Evolutionary conservation across 2,113 vertebrate genomes (phyloP).

Genomic region (Brachyhypopomus gauderio): DNA sequence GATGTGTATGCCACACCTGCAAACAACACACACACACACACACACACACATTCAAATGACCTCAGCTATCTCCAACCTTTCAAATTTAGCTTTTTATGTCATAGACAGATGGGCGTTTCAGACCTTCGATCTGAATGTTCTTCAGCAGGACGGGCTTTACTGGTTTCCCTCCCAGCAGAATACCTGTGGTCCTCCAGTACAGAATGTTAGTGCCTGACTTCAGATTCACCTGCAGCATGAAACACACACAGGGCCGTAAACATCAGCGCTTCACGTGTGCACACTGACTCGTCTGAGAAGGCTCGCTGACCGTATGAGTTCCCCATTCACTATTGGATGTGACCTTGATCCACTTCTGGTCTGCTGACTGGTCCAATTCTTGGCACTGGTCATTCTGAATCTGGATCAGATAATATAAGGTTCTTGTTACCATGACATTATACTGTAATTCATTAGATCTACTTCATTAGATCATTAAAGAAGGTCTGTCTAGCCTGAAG

Average conservation of each 20-base stretch:
- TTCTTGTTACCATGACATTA: neutral
- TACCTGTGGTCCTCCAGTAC: constrained; percentile 96
- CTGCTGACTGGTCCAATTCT: constrained; percentile 85
- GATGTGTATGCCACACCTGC: constrained; percentile 97
- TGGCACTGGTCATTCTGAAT: constrained; percentile 99
- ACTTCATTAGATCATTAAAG: no score
- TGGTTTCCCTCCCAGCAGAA: constrained; percentile 87
- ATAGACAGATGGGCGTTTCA: neutral
- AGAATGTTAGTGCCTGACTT: constrained; percentile 95
- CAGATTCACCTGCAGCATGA: constrained; percentile 81
- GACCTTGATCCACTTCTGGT: constrained; percentile 91
- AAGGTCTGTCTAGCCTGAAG: no score
- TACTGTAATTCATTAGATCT: no score
- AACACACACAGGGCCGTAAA: neutral
- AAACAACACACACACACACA: constrained; percentile 10
- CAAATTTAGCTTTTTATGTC: neutral
- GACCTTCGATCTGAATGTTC: constrained; percentile 96
- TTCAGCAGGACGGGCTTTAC: constrained; percentile 93
- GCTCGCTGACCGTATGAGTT: constrained; percentile 84
- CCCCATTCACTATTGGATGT: constrained; percentile 92
- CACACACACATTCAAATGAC: neutral
- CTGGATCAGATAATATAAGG: constrained; percentile 63
- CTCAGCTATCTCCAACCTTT: neutral
- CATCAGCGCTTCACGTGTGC: neutral
- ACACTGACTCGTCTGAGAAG: no score